Percentiles rank a stretch among this genome's conserved stretches.
phyloP scores from a whole-genome alignment of 2,113 vertebrate species.

The Anthoscopus minutus region DNA sequence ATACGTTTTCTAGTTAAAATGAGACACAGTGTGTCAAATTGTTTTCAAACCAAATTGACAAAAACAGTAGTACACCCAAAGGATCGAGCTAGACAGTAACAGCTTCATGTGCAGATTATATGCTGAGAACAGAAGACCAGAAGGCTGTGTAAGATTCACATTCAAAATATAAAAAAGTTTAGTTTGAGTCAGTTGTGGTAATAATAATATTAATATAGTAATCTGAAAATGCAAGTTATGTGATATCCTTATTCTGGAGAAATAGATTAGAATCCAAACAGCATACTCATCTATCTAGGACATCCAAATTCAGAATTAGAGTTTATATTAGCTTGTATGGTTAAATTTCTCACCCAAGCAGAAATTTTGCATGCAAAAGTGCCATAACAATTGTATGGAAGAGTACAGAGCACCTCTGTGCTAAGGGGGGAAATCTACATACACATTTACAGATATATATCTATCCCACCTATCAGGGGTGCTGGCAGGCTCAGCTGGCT shows the following conservation, averaged over 20 bases:
- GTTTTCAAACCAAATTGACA: not conserved
- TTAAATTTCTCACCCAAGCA: not conserved
- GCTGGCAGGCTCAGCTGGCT: not conserved
- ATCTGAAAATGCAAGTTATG: not conserved
- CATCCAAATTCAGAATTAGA: not conserved
- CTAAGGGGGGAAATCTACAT: not conserved
- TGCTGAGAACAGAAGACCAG: not conserved
- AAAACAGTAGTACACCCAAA: not conserved
- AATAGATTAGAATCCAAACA: not conserved
- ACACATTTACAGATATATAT: not conserved
- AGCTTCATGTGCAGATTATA: not conserved
- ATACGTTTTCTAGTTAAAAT: not conserved
- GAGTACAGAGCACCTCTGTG: not conserved
- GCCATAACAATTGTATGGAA: not conserved
- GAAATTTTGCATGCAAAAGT: not conserved
- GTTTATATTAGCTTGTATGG: not conserved
- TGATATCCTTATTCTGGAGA: not conserved
- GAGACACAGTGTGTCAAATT: not conserved
- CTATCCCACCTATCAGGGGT: not conserved
- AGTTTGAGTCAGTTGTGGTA: not conserved
- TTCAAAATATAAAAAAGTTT: not conserved
- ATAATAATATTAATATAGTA: not conserved
- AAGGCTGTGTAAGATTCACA: not conserved
- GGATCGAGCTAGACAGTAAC: fast-evolving
- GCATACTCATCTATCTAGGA: not conserved